Evolutionary conservation across 1,140 invertebrate genomes (phyloP).

Genomic region (Drosophila suzukii): DNA sequence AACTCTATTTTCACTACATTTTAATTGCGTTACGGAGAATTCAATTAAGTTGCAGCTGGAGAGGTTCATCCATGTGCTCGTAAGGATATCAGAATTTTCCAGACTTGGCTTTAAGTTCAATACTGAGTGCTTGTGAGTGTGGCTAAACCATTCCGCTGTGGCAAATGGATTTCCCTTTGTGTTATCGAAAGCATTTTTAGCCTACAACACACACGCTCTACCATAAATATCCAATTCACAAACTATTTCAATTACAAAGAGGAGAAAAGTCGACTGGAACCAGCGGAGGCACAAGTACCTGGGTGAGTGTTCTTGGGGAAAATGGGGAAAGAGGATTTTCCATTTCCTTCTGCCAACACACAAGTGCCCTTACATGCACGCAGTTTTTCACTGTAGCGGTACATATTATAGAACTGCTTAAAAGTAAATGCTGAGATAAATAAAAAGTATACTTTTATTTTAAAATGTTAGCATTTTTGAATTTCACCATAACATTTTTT

Average conservation of each 20-base stretch:
- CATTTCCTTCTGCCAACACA: constrained; percentile 23
- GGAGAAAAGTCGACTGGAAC: constrained; percentile 10
- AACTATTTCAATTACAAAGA: constrained; percentile 78
- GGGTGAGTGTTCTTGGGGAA: constrained; percentile 19
- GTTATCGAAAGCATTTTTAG: constrained; percentile 70
- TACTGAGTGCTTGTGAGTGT: constrained; percentile 19
- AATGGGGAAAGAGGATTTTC: constrained; percentile 16
- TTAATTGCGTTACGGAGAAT: constrained; percentile 15
- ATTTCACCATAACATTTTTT: no score
- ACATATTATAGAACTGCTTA: background rate
- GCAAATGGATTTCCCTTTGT: constrained; percentile 80
- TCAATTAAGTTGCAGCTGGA: constrained; percentile 11
- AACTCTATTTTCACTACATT: constrained; percentile 3
- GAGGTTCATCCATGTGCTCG: constrained; percentile 4
- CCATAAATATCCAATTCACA: constrained; percentile 54
- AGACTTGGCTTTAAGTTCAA: background rate
- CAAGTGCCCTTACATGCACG: constrained; percentile 40
- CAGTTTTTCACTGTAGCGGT: background rate
- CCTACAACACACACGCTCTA: constrained; percentile 23
- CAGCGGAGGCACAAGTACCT: constrained; percentile 34
- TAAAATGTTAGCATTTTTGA: no score
- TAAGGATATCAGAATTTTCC: constrained; percentile 5
- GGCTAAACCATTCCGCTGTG: constrained; percentile 66
- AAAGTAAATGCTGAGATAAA: no score
- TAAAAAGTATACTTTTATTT: no score